Conservation (phyloP, 2,797 vertebrate species). For the Leptatherina wallacei region DNA sequence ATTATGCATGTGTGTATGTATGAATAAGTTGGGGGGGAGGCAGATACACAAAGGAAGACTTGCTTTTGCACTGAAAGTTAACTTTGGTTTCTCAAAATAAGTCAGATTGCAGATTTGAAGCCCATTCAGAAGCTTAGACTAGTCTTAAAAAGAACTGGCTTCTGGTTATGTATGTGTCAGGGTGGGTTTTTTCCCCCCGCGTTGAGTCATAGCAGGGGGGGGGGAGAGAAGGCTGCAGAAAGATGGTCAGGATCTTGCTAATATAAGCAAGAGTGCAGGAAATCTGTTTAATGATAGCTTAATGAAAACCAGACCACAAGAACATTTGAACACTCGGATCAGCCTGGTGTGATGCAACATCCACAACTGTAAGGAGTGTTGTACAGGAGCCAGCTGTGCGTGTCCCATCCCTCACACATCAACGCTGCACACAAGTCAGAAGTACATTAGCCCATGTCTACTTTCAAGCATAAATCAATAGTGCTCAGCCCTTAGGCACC, state of each 20-base stretch:
- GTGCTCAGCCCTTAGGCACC: slow-evolving; percentile 76
- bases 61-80: neutral
- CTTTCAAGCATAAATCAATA: slow-evolving; percentile 78
- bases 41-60: slow-evolving; percentile 13
- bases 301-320: slow-evolving; percentile 62
- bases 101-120: neutral
- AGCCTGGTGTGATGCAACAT: slow-evolving; percentile 13
- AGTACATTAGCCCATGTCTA: slow-evolving; percentile 75
- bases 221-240: slow-evolving; percentile 11
- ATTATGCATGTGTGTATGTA: neutral
- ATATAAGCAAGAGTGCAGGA: neutral
- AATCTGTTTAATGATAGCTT: slow-evolving; percentile 20
- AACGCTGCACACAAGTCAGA: slow-evolving; percentile 70
- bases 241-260: neutral
- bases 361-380: slow-evolving; percentile 38
- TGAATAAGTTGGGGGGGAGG: slow-evolving; percentile 8
- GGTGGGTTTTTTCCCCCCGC: slow-evolving; percentile 17
- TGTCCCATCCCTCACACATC: slow-evolving; percentile 71
- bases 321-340: slow-evolving; percentile 11
- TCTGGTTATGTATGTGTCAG: slow-evolving; percentile 20
- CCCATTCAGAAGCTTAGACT: neutral
- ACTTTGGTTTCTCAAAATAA: neutral
- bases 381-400: slow-evolving; percentile 46
- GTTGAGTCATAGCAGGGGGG: slow-evolving; percentile 34
- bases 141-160: slow-evolving; percentile 14